Conservation (phyloP, 1,140 invertebrate species). For the Drosophila novamexicana region DNA sequence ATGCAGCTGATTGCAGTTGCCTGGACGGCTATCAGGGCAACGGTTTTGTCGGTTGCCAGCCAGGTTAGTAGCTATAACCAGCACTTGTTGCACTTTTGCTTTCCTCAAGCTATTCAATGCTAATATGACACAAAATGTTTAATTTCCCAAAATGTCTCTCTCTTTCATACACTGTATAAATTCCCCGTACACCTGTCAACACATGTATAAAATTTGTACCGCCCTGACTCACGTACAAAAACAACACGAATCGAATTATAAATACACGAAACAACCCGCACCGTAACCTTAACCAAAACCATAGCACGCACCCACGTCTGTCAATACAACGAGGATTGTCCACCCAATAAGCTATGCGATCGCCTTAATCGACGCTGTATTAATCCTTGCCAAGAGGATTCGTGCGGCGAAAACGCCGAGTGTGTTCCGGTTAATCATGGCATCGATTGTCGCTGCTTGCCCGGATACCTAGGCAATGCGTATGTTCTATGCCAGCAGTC, state of each 20-base stretch:
- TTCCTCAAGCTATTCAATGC: conserved; percentile 48
- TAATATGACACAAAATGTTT: conserved; percentile 64
- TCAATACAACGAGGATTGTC: conserved; percentile 95
- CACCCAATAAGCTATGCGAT: conserved; percentile 92
- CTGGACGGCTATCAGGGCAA: conserved; percentile 94
- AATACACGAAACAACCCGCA: conserved; percentile 63
- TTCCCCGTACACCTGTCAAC: conserved; percentile 61
- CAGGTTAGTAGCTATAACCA: conserved; percentile 86
- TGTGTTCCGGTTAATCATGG: conserved; percentile 91
- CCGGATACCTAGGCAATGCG: conserved; percentile 92
- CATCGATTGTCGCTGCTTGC: conserved; percentile 90
- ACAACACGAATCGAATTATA: conserved; percentile 60
- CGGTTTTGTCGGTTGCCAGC: conserved; percentile 91
- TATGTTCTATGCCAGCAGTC: conserved; percentile 89
- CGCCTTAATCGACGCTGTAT: conserved; percentile 92
- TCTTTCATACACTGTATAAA: conserved; percentile 80
- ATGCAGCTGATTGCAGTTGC: conserved; percentile 93
- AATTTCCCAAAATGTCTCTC: conserved; percentile 48
- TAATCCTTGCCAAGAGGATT: conserved; percentile 92
- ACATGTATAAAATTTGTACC: conserved; percentile 67
- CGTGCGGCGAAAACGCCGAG: conserved; percentile 93
- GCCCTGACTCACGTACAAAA: conserved; percentile 40
- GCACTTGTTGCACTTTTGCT: conserved; percentile 41
- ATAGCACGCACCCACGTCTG: conserved; percentile 89
- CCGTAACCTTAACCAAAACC: conserved; percentile 84